These are phyloP conservation scores for Phlogophora meticulosa DNA, from an alignment of 2,888 invertebrate genomes.

Conservation along the genomic window DNA sequence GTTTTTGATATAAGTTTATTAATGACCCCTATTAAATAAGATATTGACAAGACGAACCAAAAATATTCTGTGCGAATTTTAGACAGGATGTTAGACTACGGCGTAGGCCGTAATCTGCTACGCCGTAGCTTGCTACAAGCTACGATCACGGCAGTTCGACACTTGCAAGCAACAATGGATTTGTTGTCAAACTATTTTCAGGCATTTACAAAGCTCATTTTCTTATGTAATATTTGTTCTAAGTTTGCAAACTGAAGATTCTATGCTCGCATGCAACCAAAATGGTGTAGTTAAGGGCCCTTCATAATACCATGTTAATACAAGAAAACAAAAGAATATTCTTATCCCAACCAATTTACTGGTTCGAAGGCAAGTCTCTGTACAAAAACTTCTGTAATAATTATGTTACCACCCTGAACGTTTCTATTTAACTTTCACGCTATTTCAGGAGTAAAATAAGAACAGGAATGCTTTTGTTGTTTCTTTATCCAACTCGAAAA, in stretches of 20 bases:
- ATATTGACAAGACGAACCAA: no score
- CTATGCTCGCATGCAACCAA: neutral
- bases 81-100: neutral
- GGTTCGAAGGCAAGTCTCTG: constrained; percentile 4
- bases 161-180: neutral
- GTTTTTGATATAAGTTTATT: neutral
- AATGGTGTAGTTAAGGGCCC: neutral
- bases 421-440: constrained; percentile 7
- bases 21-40: no score
- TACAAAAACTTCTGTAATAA: constrained; percentile 20
- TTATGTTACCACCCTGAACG: constrained; percentile 24
- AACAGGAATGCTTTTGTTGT: constrained; percentile 13
- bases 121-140: neutral
- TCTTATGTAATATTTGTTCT: neutral
- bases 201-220: no score
- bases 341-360: constrained; percentile 1
- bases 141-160: neutral
- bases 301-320: constrained; percentile 15
- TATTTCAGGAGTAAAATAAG: constrained; percentile 2
- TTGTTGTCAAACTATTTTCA: neutral
- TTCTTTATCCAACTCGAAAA: neutral
- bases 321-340: neutral
- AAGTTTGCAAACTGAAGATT: no score
- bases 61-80: neutral
- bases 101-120: neutral